These are phyloP conservation scores for Philereme vetulata DNA, from an alignment of 2,888 invertebrate species.

Conservation along the genomic window DNA sequence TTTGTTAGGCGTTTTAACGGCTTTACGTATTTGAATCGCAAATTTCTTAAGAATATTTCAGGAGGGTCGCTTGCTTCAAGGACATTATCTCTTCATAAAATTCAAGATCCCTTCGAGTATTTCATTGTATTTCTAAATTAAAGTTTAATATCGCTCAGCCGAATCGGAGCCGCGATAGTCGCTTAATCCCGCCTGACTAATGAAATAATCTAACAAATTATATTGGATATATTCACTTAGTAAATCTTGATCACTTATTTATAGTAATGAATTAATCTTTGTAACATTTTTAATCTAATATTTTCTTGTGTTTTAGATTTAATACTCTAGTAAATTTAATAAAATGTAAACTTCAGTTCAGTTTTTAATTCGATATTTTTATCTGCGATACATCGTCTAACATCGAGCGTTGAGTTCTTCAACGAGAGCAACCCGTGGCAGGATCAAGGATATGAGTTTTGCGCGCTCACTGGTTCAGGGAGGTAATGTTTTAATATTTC, in stretches of 20 bases:
- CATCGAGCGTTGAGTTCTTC: conserved; percentile 16
- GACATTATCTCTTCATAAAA: conserved; percentile 83
- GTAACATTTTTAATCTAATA: neutral
- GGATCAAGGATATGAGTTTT: conserved; percentile 46
- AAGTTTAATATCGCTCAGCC: conserved; percentile 57
- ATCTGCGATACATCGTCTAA: conserved; percentile 15
- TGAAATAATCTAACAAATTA: conserved; percentile 22
- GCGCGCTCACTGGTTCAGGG: conserved; percentile 49
- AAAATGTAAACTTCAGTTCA: neutral
- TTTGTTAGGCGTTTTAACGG: conserved; percentile 84
- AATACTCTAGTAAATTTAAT: neutral
- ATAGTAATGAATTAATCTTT: neutral
- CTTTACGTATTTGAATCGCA: conserved; percentile 83
- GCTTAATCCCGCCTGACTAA: conserved; percentile 18
- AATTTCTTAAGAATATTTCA: conserved; percentile 82
- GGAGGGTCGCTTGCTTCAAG: conserved; percentile 79
- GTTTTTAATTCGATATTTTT: neutral
- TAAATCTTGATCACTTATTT: conserved; percentile 3
- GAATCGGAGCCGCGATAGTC: conserved; percentile 37
- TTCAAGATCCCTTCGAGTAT: conserved; percentile 77
- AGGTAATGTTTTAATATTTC: conserved; percentile 75
- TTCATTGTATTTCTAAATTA: conserved; percentile 75
- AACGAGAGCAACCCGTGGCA: conserved; percentile 18
- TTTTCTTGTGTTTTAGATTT: neutral
- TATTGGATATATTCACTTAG: conserved; percentile 5